Percentiles rank a stretch among this genome's conserved stretches.
phyloP scores from a whole-genome alignment of 2,113 vertebrate genomes.

The Tragelaphus imberbis region DNA sequence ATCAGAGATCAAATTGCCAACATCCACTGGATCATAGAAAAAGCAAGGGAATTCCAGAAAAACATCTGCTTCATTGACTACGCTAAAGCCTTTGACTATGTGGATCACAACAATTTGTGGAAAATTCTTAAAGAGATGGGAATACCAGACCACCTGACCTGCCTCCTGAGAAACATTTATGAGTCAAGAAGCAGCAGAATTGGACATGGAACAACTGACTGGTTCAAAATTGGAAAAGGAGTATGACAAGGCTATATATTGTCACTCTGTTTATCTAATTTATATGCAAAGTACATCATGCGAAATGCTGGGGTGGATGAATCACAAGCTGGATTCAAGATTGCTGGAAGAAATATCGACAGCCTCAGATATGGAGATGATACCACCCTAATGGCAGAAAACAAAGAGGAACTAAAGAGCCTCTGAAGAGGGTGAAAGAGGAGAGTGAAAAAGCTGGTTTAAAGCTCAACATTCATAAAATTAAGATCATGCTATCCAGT shows the following conservation, averaged over 20 bases:
- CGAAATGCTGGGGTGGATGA: not conserved
- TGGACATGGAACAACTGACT: not conserved
- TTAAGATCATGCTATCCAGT: not conserved
- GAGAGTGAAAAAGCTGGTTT: not conserved
- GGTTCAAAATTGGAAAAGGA: not conserved
- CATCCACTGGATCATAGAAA: not conserved
- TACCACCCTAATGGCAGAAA: not conserved
- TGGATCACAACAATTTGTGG: not conserved
- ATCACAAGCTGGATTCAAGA: not conserved
- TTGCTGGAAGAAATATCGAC: not conserved
- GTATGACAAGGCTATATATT: not conserved
- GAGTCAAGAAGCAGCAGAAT: not conserved
- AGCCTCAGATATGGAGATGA: not conserved
- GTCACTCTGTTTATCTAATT: not conserved
- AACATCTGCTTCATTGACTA: not conserved
- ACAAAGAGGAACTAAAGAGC: not conserved
- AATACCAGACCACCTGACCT: not conserved
- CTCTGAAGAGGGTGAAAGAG: not conserved
- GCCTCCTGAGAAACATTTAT: not conserved
- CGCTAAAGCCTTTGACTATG: not conserved
- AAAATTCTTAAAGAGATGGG: not conserved
- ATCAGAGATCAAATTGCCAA: not conserved
- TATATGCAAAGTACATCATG: not conserved
- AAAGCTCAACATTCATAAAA: not conserved
- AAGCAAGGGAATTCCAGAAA: not conserved